Base-by-base conservation (phyloP, 37 sponge, comb jelly and placozoan species). In the Beroe ovata region DNA sequence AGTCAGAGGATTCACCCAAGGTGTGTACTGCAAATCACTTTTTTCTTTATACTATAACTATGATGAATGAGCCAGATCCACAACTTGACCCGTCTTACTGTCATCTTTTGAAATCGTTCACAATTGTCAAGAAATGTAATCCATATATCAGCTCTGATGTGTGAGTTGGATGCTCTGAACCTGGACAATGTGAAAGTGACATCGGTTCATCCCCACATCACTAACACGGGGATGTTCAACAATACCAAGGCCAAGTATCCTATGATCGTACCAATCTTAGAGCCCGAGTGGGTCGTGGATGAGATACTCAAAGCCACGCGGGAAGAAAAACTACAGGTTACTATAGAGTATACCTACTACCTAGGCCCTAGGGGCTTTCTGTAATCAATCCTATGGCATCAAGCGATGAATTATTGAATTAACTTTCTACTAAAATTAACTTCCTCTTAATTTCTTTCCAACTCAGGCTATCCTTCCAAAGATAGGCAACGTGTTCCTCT, bases 241-340 rank as follows among this genome's bases (percentile, higher is more conserved):
- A 38, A 77, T 14, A 35, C 33, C 54, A 11, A 77, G 47, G 84
- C 84, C 18, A 77, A 77, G 21, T 77, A 35, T 23, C 84, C 84
- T 20, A 30, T 77, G 84, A 26, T 77, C 1, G 26, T 77, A 30
- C 84, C 84, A n/a, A 30, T 77, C 1, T 29, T 77, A 2, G 47
- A 77, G 47, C 84, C 84, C 3, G 84, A 77, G 28, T 77, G 84
- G 84, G 84, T 77, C 1, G 84, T 35, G 18, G 84, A 77, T 77
- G 36, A 77, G 84, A 77, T 77, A 20, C 21, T 77, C 14, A 36
- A 32, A 3, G 84, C 84, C 11, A 77, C 84, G 1, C 4, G 33
- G 54, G 84, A 77, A 25, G 84, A 77, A 35, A 77, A 36, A 29
- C 38, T 32, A 8, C 42, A 42, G 84, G n/a, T n/a, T n/a, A n/a